Evolutionary conservation across 64 coral and sea anemone genomes (phyloP), one percentile per base, ranked within the genome.

Genomic region (Catalaphyllia jardinei): DNA sequence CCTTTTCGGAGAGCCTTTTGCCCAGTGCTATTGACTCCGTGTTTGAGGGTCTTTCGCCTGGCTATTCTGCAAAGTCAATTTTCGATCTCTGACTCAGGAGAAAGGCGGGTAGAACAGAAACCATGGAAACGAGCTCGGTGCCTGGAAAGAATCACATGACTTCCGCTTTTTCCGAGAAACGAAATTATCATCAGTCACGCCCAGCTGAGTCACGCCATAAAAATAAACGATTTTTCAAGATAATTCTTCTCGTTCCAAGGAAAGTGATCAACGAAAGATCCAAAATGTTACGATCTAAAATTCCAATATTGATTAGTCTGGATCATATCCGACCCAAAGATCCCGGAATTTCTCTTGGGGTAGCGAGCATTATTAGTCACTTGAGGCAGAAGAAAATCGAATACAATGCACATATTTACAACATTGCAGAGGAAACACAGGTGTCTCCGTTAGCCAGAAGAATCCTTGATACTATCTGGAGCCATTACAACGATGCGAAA

Each of bases 261-360:
- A 67, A 67, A 24, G 19, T 19, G 3, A 18, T 62, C 15, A 62
- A 62, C 60, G 19, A 27, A 39, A 18, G 29, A 4, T 17, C 17
- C 35, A 29, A 79, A 57, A 79, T 79, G 77, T 25, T 79, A 28
- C 77, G 77, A 54, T 28, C 33, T 15, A 79, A 29, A 79, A 59
- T 79, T 57, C 83, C 71, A 52, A 86, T 86, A 52, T 61, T 86
- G 31, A 52, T 86, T 5, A 72, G 39, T 31, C 30, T 86, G 25
- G 83, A 86, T 51, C 71, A 73, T 50, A 86, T 73, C 28, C 67
- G 83, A 16, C 83, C 83, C 15, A 86, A 86, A 73, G 83, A 86
- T 71, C 83, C 83, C 1, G 4, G 20, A 42, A 18, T 86, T 8
- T 86, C 83, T 19, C 29, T 86, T 16, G 83, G 83, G 6, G 63